A percentile compares a stretch with the other conserved stretches of the same genome.
These are phyloP conservation scores for Plodia interpunctella DNA, from an alignment of 1,140 invertebrate species.

Conservation along the genomic window DNA sequence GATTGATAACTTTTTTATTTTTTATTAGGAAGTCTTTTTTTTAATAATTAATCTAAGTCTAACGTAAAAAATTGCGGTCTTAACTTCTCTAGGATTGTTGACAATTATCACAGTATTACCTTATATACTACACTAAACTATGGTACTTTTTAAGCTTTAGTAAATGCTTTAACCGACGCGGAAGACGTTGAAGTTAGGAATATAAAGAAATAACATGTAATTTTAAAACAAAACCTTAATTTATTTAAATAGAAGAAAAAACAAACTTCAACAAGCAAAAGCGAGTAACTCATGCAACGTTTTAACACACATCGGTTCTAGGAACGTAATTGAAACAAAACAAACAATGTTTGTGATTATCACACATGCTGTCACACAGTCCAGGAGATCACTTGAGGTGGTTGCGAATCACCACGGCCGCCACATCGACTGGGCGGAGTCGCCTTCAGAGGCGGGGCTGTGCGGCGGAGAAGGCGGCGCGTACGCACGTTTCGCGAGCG, in stretches of 20 bases:
- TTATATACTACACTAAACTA: conserved; percentile 41
- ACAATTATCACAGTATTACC: background rate
- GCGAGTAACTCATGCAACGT: conserved; percentile 46
- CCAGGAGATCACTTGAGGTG: conserved; percentile 7
- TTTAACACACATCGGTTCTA: conserved; percentile 29
- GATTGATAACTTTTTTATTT: too few relatives aligned
- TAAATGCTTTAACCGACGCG: conserved; percentile 59
- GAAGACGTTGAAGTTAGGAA: conserved; percentile 63
- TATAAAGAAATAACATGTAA: conserved; percentile 57
- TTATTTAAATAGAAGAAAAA: conserved; percentile 66
- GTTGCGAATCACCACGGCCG: conserved; percentile 66
- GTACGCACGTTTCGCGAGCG: conserved; percentile 59
- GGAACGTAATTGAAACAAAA: conserved; percentile 27
- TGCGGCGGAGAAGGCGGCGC: conserved; percentile 78
- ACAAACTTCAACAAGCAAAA: conserved; percentile 69
- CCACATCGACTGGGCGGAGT: conserved; percentile 76
- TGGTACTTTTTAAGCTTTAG: conserved; percentile 38
- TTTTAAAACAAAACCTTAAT: conserved; percentile 51
- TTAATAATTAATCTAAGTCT: too few relatives aligned
- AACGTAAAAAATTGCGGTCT: too few relatives aligned
- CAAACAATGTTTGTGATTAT: conserved; percentile 31
- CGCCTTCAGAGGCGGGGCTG: conserved; percentile 75
- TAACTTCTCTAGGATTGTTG: too few relatives aligned
- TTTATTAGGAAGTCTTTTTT: too few relatives aligned
- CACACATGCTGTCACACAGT: conserved; percentile 51